Conservation (phyloP, 1,140 invertebrate genomes). For the Cydia splendana region DNA sequence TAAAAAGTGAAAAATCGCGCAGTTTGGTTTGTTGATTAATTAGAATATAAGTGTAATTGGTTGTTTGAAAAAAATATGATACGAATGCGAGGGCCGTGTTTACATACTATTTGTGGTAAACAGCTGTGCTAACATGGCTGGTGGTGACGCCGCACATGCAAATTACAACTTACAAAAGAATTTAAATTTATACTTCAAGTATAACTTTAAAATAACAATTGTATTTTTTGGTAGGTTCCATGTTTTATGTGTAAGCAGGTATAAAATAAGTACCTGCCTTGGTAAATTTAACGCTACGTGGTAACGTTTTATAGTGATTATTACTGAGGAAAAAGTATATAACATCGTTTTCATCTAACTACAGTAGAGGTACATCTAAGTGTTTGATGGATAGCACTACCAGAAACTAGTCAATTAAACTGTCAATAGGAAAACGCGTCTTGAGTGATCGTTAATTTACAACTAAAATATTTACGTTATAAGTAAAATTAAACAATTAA, state of each 20-base stretch:
- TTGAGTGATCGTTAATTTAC: neutral
- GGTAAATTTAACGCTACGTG: no score
- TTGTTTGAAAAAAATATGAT: conserved; percentile 34
- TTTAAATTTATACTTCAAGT: conserved; percentile 40
- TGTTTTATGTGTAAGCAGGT: no score
- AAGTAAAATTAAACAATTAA: neutral
- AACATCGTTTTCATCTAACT: no score
- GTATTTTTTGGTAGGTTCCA: neutral
- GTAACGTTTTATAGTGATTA: no score
- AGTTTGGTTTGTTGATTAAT: conserved; percentile 27
- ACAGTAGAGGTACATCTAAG: no score
- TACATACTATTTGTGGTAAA: conserved; percentile 43
- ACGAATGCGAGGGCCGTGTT: conserved; percentile 53
- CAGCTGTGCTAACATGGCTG: conserved; percentile 48
- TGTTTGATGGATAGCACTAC: no score
- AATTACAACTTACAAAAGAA: conserved; percentile 44
- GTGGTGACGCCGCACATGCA: conserved; percentile 43
- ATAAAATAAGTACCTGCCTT: no score
- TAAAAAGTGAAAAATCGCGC: neutral
- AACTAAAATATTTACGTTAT: neutral
- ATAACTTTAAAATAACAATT: neutral
- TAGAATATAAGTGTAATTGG: conserved; percentile 15
- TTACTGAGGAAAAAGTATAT: no score
- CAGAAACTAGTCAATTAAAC: no score
- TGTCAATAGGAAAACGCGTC: neutral